phyloP scores from a whole-genome alignment of 2,888 invertebrate genomes.

The Macrosiphum euphorbiae region DNA sequence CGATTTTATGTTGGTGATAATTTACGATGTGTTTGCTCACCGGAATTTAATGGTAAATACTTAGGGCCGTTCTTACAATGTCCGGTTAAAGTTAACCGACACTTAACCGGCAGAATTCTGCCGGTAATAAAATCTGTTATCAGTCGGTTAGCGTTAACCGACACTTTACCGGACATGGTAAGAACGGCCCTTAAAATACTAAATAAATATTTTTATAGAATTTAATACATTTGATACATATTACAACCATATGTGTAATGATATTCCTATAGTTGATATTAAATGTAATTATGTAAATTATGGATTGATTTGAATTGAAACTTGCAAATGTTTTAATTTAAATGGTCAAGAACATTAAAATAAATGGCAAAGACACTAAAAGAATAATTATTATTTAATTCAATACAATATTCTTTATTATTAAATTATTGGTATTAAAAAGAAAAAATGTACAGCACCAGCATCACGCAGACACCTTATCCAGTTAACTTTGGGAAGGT shows the following conservation, averaged over 20 bases:
- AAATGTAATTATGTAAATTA: neutral
- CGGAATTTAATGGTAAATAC: constrained; percentile 1
- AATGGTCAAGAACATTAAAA: neutral
- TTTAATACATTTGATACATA: neutral
- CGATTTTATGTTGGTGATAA: constrained; percentile 23
- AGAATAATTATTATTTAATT: neutral
- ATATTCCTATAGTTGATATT: neutral
- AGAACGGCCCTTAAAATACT: too few relatives aligned
- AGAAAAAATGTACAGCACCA: neutral
- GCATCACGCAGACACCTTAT: neutral
- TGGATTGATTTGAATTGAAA: neutral
- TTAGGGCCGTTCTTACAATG: too few relatives aligned
- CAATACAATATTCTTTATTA: neutral
- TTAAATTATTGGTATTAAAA: neutral
- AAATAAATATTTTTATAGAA: neutral
- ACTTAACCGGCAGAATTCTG: too few relatives aligned
- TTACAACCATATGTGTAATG: neutral
- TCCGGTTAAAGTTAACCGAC: too few relatives aligned
- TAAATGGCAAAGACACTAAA: neutral
- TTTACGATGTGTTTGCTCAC: constrained; percentile 34
- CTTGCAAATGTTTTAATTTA: neutral
- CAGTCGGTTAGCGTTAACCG: too few relatives aligned
- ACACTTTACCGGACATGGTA: too few relatives aligned
- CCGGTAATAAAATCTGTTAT: too few relatives aligned
- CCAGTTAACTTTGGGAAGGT: neutral